Evolutionary conservation across 2,888 invertebrate genomes (phyloP).

Genomic region (Watsonalla binaria): DNA sequence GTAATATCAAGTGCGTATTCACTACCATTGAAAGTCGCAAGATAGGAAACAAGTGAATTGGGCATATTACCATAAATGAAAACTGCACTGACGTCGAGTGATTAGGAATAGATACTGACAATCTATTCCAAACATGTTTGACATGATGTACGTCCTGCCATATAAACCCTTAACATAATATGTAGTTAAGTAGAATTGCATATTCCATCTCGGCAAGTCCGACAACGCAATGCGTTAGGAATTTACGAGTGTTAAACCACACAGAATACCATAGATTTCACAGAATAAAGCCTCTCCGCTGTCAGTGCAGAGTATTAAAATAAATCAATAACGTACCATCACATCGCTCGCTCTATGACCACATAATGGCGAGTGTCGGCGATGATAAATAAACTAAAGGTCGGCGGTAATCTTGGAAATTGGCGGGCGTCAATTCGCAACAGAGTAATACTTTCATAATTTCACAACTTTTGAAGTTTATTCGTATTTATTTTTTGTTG

Average conservation of each 20-base stretch:
- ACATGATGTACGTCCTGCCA: too few species aligned
- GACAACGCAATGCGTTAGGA: slow-evolving; percentile 10
- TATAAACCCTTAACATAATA: not conserved
- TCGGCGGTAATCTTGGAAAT: slow-evolving; percentile 31
- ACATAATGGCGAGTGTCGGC: slow-evolving; percentile 22
- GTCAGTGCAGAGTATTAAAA: slow-evolving; percentile 5
- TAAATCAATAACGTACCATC: slow-evolving; percentile 14
- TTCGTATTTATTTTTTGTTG: not conserved
- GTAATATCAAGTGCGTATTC: too few species aligned
- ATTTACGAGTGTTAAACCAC: slow-evolving; percentile 15
- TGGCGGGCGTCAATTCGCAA: slow-evolving; percentile 31
- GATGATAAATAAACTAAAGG: slow-evolving; percentile 33
- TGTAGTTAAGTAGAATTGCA: slow-evolving; percentile 8
- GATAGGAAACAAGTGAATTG: too few species aligned
- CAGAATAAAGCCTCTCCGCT: not conserved
- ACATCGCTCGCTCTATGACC: slow-evolving; percentile 15
- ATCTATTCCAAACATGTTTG: too few species aligned
- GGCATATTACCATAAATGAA: too few species aligned
- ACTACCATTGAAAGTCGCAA: too few species aligned
- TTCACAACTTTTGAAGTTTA: not conserved
- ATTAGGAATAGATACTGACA: too few species aligned
- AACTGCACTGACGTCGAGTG: too few species aligned
- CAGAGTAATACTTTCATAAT: not conserved
- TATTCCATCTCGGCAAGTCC: slow-evolving; percentile 12
- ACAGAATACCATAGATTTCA: slow-evolving; percentile 13